phyloP scores from a whole-genome alignment of 2,888 invertebrate genomes.

The Trachelus troglodyta region DNA sequence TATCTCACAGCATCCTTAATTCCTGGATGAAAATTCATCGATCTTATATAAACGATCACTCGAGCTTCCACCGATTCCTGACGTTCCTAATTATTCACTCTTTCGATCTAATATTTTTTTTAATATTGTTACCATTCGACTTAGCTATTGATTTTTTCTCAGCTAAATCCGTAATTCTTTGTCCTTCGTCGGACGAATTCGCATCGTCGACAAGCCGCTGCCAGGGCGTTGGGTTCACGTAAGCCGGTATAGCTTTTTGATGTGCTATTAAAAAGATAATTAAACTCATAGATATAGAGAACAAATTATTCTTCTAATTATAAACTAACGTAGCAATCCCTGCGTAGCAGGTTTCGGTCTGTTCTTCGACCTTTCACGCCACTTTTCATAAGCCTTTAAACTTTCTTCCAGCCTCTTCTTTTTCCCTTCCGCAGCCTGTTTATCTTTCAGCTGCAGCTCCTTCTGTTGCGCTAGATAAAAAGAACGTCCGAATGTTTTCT shows the following conservation, averaged over 20 bases:
- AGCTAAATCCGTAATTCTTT: conserved; percentile 23
- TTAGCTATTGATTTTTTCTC: conserved; percentile 23
- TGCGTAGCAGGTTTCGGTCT: conserved; percentile 74
- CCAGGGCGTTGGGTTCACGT: conserved; percentile 77
- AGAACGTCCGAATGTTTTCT: background rate
- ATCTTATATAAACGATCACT: conserved; percentile 14
- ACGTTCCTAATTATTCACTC: conserved; percentile 17
- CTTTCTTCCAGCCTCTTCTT: conserved; percentile 69
- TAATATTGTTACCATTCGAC: conserved; percentile 23
- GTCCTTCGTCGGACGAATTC: conserved; percentile 7
- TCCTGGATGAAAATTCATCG: conserved; percentile 1
- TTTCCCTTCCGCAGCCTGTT: conserved; percentile 68
- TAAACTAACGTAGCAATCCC: conserved; percentile 72
- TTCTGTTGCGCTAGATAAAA: conserved; percentile 53
- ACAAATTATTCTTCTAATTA: background rate
- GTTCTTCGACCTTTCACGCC: conserved; percentile 73
- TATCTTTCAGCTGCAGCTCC: conserved; percentile 67
- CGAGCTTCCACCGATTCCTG: background rate
- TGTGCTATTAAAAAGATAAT: conserved; percentile 67
- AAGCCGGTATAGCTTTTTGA: conserved; percentile 75
- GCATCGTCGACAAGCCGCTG: conserved; percentile 65
- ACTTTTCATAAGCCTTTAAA: conserved; percentile 72
- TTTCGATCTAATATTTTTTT: conserved; percentile 29
- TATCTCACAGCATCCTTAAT: conserved; percentile 5
- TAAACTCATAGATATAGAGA: conserved; percentile 3